Base-by-base conservation (phyloP, 2,888 invertebrate genomes). In the Hylaea fasciaria region DNA sequence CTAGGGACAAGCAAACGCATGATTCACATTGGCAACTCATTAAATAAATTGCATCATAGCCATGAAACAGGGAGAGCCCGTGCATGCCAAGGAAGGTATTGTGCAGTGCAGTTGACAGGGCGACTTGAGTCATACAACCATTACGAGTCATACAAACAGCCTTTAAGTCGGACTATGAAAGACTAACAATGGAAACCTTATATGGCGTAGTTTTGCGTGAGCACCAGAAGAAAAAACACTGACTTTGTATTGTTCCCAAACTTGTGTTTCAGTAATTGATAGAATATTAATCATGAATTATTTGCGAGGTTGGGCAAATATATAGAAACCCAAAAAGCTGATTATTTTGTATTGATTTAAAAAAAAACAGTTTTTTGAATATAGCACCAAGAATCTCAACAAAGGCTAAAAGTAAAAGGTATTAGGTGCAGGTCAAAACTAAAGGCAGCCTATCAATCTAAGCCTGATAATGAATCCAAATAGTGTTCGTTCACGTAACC, bases 21-120 rank as follows among this genome's bases (percentile, higher is more conserved):
- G 32, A 32, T 2, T 32, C 32, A 32, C 32, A 32, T 7, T 32
- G 10, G 32, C 32, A 46, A 9, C 22, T 37, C 41, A 55, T 43
- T 51, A 37, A 12, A 49, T 28, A 13, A 39, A 28, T 60, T 60
- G 55, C 60, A 60, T 55, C 54, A 60, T 32, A 40, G 32, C 41
- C 22, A 49, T 41, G 37, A 43, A 44, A 10, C 13, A 1, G 39
- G 28, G 44, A 39, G 16, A 49, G 22, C 29, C 46, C 8, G 32
- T 50, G 50, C 44, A 50, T 54, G 49, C 9, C 28, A 50, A 44
- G 12, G 39, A 37, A 11, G 17, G 44, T 51, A 48, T 58, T 49
- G 40, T 37, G 9, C 14, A 40, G 22, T 32, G 28, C 11, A 12
- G 29, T 48, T 48, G 47, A 39, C 43, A 53, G 45, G 29, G 45